Conservation (phyloP, 2,797 vertebrate species). For the Triplophysa bombifrons region DNA sequence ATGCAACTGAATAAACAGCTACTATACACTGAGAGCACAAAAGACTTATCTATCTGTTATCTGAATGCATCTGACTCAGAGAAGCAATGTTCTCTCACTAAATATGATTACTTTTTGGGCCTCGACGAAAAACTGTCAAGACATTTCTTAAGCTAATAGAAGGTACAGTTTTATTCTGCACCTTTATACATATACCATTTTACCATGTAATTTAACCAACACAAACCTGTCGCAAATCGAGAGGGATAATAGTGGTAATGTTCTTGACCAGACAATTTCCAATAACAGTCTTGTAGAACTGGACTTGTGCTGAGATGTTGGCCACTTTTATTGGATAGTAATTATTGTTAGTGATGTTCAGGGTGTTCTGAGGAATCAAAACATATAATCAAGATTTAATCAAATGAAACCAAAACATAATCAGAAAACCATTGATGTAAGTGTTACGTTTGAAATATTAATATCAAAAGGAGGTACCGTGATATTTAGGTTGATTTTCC, state of each 20-base stretch:
- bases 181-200: background rate
- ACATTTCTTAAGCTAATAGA: background rate
- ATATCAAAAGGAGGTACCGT: slow-evolving; percentile 73
- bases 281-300: slow-evolving; percentile 92
- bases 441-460: background rate
- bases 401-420: background rate
- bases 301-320: slow-evolving; percentile 91
- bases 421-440: background rate
- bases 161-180: background rate
- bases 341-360: slow-evolving; percentile 98
- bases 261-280: slow-evolving; percentile 89
- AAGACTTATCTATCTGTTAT: background rate
- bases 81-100: background rate
- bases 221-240: slow-evolving; percentile 89
- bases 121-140: no score
- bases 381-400: background rate
- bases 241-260: slow-evolving; percentile 84
- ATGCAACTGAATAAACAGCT: background rate
- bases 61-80: background rate
- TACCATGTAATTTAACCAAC: background rate
- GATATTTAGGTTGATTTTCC: slow-evolving; percentile 91
- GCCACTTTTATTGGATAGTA: slow-evolving; percentile 90
- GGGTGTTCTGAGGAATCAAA: slow-evolving; percentile 81
- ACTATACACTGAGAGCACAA: background rate
- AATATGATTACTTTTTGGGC: background rate